Conservation (phyloP, 2,888 invertebrate genomes). For the Sesamia inferens region DNA sequence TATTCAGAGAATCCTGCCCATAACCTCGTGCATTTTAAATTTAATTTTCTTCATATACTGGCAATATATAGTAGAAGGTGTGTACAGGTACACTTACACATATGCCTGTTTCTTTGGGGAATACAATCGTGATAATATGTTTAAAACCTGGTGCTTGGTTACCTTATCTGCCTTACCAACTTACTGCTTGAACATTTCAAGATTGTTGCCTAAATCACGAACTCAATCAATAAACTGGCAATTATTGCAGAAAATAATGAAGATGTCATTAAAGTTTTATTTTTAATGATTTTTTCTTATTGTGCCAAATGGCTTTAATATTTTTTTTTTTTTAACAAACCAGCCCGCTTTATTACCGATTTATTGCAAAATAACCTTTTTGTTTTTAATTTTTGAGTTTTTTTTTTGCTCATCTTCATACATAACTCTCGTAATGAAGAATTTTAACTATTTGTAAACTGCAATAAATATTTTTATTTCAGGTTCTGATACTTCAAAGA, state of each 20-base stretch:
- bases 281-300: background rate
- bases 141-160: too few relatives aligned
- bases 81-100: background rate
- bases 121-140: too few relatives aligned
- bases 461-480: conserved; percentile 10
- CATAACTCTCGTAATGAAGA: background rate
- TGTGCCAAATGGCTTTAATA: background rate
- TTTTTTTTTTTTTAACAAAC: background rate
- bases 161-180: too few relatives aligned
- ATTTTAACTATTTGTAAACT: background rate
- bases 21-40: too few relatives aligned
- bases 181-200: too few relatives aligned
- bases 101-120: background rate
- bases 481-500: conserved; percentile 28
- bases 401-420: background rate
- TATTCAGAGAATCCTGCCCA: too few relatives aligned
- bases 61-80: background rate
- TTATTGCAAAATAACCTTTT: background rate
- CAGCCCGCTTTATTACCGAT: background rate
- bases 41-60: background rate
- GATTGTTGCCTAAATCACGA: too few relatives aligned
- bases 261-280: background rate
- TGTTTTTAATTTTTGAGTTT: background rate
- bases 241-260: background rate
- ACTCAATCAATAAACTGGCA: background rate